These are phyloP conservation scores for Sesia apiformis DNA, from an alignment of 2,888 invertebrate genomes.

Conservation along the genomic window DNA sequence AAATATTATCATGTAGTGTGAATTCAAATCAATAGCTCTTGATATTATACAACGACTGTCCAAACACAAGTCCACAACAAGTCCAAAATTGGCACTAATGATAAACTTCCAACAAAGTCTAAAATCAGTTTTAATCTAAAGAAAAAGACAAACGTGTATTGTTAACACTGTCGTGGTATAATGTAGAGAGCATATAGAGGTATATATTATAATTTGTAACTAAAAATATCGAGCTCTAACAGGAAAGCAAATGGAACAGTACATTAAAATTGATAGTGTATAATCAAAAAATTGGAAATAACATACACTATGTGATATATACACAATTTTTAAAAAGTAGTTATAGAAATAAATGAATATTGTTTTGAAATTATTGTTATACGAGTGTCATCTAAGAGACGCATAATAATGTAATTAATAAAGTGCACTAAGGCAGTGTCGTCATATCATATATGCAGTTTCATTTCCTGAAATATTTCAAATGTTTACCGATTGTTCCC, in stretches of 20 bases:
- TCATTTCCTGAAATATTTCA: slow-evolving; percentile 23
- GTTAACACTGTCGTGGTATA: no score
- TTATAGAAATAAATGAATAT: slow-evolving; percentile 37
- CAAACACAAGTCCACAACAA: no score
- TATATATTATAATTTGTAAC: no score
- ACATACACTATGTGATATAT: slow-evolving; percentile 67
- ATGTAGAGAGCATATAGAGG: no score
- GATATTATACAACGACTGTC: no score
- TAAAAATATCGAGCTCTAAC: not conserved
- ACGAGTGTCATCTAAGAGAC: slow-evolving; percentile 35
- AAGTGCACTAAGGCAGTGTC: slow-evolving; percentile 62
- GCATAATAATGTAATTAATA: slow-evolving; percentile 35
- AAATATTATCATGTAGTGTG: no score
- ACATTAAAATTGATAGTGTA: not conserved
- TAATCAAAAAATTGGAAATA: slow-evolving; percentile 21
- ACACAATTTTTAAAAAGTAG: slow-evolving; percentile 66
- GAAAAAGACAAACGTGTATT: no score
- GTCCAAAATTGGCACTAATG: no score
- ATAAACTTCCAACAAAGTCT: no score
- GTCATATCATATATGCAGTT: slow-evolving; percentile 41
- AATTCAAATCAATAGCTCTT: no score
- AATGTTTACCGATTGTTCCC: no score
- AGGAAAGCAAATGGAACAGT: not conserved
- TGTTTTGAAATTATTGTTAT: slow-evolving; percentile 58
- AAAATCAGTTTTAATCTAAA: no score